Conservation (phyloP, 1,140 invertebrate species). For the Lepidurus packardi region DNA sequence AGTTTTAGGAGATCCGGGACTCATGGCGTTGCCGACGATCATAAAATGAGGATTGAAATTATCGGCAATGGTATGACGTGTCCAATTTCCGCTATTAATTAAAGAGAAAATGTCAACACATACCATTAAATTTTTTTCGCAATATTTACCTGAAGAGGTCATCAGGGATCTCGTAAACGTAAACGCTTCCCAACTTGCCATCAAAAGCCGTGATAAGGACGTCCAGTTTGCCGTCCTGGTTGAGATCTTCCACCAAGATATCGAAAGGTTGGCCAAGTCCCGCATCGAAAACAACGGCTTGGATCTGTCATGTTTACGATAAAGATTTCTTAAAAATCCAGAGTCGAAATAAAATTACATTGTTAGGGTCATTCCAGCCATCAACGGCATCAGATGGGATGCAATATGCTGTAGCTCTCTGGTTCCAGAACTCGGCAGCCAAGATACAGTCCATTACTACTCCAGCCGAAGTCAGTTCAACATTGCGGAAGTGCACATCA, state of each 20-base stretch:
- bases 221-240: slow-evolving; percentile 44
- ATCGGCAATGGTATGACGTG: slow-evolving; percentile 40
- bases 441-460: slow-evolving; percentile 42
- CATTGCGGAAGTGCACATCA: slow-evolving; percentile 43
- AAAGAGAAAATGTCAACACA: slow-evolving; percentile 10
- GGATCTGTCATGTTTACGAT: slow-evolving; percentile 38
- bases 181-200: slow-evolving; percentile 42
- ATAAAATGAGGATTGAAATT: slow-evolving; percentile 41
- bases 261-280: slow-evolving; percentile 45
- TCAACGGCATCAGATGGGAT: slow-evolving; percentile 38
- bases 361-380: slow-evolving; percentile 42
- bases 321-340: slow-evolving; percentile 4
- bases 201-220: slow-evolving; percentile 42
- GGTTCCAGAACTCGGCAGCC: slow-evolving; percentile 44
- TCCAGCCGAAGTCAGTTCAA: slow-evolving; percentile 40
- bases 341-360: slow-evolving; percentile 37
- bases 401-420: slow-evolving; percentile 43
- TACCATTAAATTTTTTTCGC: background rate
- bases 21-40: slow-evolving; percentile 39
- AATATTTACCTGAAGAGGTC: slow-evolving; percentile 42
- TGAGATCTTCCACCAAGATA: slow-evolving; percentile 43
- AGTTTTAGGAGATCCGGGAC: slow-evolving; percentile 40
- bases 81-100: slow-evolving; percentile 40
- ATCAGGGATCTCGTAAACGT: slow-evolving; percentile 43
- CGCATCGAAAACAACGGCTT: slow-evolving; percentile 42